A percentile compares a stretch with the other conserved stretches of the same genome.
Evolutionary conservation across 2,888 invertebrate genomes (phyloP).

Genomic region (Cheilosia vulpina): DNA sequence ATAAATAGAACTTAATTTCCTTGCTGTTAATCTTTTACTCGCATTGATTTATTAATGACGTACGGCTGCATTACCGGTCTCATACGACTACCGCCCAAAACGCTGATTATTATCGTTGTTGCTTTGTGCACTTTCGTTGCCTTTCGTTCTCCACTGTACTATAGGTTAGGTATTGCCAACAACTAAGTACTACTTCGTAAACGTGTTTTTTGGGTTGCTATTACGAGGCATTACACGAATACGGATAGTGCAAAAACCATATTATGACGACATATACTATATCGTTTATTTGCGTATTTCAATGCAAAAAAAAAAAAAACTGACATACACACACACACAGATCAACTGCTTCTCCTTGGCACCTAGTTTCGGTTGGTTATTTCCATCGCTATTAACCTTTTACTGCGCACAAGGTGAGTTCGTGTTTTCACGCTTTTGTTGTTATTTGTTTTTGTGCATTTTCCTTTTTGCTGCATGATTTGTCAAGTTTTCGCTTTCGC

Average conservation of each 20-base stretch:
- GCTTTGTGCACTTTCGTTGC: too few relatives aligned
- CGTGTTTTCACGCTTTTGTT: conserved; percentile 60
- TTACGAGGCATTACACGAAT: not conserved
- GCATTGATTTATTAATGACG: too few relatives aligned
- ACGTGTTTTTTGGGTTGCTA: conserved; percentile 51
- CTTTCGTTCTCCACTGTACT: not conserved
- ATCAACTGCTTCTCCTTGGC: conserved; percentile 51
- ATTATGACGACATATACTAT: conserved; percentile 23
- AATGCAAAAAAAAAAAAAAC: conserved; percentile 13
- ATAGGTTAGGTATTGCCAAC: not conserved
- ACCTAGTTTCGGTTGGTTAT: conserved; percentile 47
- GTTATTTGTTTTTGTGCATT: conserved; percentile 60
- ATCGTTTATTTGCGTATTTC: conserved; percentile 2
- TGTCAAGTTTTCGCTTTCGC: conserved; percentile 56
- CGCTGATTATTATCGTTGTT: not conserved
- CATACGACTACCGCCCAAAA: not conserved
- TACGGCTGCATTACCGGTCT: too few relatives aligned
- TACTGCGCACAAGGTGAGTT: conserved; percentile 70
- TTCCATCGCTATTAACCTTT: conserved; percentile 68
- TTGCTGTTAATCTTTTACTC: too few relatives aligned
- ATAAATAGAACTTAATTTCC: too few relatives aligned
- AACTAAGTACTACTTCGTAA: not conserved
- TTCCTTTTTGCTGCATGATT: conserved; percentile 34
- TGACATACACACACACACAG: not conserved
- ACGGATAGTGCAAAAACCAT: not conserved